Percentiles rank a stretch among this genome's conserved stretches.
phyloP scores from a whole-genome alignment of 2,113 vertebrate genomes.

The Phainopepla nitens region DNA sequence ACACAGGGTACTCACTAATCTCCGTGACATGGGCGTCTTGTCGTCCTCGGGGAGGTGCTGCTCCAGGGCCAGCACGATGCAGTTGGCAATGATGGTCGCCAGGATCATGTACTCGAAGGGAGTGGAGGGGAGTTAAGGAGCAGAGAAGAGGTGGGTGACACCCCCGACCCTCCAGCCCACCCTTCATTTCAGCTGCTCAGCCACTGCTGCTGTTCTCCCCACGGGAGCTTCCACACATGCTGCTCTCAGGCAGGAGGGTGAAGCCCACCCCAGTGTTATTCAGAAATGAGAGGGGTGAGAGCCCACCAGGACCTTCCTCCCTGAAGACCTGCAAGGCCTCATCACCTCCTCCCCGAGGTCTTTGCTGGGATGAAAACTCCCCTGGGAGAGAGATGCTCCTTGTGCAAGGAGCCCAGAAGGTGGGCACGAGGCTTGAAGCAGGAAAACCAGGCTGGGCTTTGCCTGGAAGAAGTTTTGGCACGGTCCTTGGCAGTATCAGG shows the following conservation, averaged over 20 bases:
- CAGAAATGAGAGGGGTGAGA: neutral
- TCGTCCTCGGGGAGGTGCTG: constrained; percentile 95
- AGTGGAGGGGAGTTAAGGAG: constrained; percentile 86
- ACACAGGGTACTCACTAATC: constrained; percentile 79
- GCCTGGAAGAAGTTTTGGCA: neutral
- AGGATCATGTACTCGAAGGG: constrained; percentile 99
- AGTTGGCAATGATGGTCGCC: constrained; percentile 97
- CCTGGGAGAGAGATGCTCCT: neutral
- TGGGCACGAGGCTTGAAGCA: neutral
- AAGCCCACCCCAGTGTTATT: neutral
- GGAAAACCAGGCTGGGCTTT: neutral
- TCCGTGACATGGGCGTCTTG: constrained; percentile 96
- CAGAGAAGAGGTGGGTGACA: neutral
- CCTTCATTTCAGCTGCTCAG: neutral
- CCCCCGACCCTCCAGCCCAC: neutral
- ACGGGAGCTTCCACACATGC: fast-evolving
- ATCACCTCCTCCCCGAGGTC: neutral
- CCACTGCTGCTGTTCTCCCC: neutral
- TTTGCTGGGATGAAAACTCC: neutral
- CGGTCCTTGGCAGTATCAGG: neutral
- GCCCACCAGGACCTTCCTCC: neutral
- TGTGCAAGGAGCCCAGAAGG: neutral
- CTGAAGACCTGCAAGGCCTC: neutral
- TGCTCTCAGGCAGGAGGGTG: neutral
- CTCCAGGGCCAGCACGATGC: constrained; percentile 94